Conservation (phyloP, 2,797 vertebrate species). For the Sternarchorhynchus goeldii region DNA sequence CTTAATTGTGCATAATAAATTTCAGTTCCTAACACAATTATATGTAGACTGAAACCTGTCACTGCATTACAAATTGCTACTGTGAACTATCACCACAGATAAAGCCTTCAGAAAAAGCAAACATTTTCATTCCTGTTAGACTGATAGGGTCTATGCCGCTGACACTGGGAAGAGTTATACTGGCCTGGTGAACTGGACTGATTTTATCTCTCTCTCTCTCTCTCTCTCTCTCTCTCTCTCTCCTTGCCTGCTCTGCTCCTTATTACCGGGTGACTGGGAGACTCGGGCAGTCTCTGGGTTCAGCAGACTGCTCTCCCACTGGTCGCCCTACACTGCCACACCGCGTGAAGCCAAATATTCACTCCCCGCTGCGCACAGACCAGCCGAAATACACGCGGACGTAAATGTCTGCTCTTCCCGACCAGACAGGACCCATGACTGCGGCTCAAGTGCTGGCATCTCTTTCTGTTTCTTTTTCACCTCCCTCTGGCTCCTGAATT, state of each 20-base stretch:
- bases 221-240: slow-evolving; percentile 30
- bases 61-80: neutral
- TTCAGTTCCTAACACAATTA: no score
- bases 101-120: slow-evolving; percentile 6
- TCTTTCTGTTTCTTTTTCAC: slow-evolving; percentile 23
- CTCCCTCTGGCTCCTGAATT: slow-evolving; percentile 47
- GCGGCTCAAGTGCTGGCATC: neutral
- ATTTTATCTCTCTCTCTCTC: slow-evolving; percentile 54
- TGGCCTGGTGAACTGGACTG: slow-evolving; percentile 53
- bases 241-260: slow-evolving; percentile 1
- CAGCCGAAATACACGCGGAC: slow-evolving; percentile 38
- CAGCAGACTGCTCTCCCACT: slow-evolving; percentile 53
- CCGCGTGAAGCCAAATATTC: slow-evolving; percentile 55
- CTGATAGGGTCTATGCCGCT: slow-evolving; percentile 41
- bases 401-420: slow-evolving; percentile 32
- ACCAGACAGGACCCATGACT: slow-evolving; percentile 19
- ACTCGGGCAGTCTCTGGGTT: slow-evolving; percentile 47
- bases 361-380: slow-evolving; percentile 44
- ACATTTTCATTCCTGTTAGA: slow-evolving; percentile 14
- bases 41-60: neutral
- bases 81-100: neutral
- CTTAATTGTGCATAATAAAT: no score
- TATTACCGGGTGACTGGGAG: slow-evolving; percentile 48
- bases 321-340: slow-evolving; percentile 52
- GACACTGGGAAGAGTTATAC: slow-evolving; percentile 31